A percentile compares a stretch with the other conserved stretches of the same genome.
These are phyloP conservation scores for Gordius sp. DNA, from an alignment of 2,888 invertebrate genomes.

Conservation along the genomic window DNA sequence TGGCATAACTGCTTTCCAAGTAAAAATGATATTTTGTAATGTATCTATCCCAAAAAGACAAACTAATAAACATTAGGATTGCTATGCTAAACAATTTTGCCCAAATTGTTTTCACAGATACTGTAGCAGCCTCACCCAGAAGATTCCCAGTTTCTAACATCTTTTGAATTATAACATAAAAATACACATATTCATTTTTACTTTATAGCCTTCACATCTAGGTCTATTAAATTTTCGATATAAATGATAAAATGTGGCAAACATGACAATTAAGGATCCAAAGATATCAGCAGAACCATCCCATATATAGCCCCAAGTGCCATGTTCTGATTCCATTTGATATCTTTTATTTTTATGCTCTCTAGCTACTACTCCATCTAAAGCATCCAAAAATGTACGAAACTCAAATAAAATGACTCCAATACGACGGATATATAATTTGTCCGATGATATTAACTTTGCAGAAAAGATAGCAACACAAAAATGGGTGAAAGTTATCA, in stretches of 20 bases:
- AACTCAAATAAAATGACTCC: slow-evolving; percentile 51
- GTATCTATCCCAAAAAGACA: slow-evolving; percentile 55
- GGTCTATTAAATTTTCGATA: not conserved
- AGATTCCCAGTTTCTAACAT: slow-evolving; percentile 6
- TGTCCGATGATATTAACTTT: slow-evolving; percentile 46
- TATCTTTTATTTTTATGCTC: slow-evolving; percentile 46
- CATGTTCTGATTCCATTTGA: slow-evolving; percentile 46
- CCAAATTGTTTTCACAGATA: not conserved
- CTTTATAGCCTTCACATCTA: slow-evolving; percentile 10
- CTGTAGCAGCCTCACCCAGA: not conserved
- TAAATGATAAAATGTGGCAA: slow-evolving; percentile 43
- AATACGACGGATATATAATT: slow-evolving; percentile 41
- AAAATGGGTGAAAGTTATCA: slow-evolving; percentile 53
- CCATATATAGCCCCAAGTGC: slow-evolving; percentile 49
- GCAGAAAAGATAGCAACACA: slow-evolving; percentile 46
- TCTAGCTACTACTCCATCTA: slow-evolving; percentile 60
- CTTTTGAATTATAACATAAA: slow-evolving; percentile 12
- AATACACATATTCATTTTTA: no score
- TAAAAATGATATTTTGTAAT: slow-evolving; percentile 51
- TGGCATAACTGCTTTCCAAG: slow-evolving; percentile 35
- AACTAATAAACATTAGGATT: slow-evolving; percentile 43
- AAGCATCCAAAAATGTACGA: slow-evolving; percentile 52
- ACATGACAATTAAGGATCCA: slow-evolving; percentile 44
- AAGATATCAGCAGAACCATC: slow-evolving; percentile 54
- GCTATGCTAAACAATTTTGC: slow-evolving; percentile 23